These are phyloP conservation scores for Yponomeuta plumbellus DNA, from an alignment of 2,888 invertebrate genomes.

Conservation along the genomic window DNA sequence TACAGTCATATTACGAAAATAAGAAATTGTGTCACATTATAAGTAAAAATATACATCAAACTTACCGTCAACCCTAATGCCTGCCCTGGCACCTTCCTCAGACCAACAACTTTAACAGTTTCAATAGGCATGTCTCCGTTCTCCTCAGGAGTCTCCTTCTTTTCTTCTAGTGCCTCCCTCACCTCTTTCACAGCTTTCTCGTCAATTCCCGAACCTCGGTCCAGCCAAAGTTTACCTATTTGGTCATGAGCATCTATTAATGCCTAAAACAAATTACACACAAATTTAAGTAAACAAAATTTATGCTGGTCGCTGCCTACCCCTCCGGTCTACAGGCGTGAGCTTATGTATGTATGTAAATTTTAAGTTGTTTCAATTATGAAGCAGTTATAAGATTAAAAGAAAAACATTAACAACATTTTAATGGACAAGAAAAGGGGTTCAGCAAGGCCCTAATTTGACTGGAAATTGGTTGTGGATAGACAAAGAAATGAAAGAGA, in stretches of 20 bases:
- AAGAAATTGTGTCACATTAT: no score
- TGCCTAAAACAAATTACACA: no score
- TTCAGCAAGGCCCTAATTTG: no score
- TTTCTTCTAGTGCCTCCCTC: conserved; percentile 23
- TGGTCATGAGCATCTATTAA: conserved; percentile 93
- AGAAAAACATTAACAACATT: background rate
- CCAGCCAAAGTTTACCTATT: conserved; percentile 80
- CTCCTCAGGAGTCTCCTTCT: conserved; percentile 57
- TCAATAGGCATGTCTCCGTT: conserved; percentile 84
- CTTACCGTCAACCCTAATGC: conserved; percentile 88
- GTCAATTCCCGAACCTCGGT: conserved; percentile 73
- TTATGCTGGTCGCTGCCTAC: no score
- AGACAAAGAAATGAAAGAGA: no score
- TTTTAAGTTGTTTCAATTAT: no score
- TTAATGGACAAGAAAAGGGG: no score
- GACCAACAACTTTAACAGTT: conserved; percentile 90
- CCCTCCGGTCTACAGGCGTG: no score
- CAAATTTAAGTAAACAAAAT: conserved; percentile 26
- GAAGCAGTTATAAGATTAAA: conserved; percentile 9
- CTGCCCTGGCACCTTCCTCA: conserved; percentile 89
- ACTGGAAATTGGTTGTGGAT: no score
- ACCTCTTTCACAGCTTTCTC: conserved; percentile 51
- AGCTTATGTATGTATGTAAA: no score
- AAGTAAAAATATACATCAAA: conserved; percentile 16
- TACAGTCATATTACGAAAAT: no score